A percentile compares a stretch with the other conserved stretches of the same genome.
Evolutionary conservation across 2,113 vertebrate species (phyloP).

Genomic region (Urocolius indicus): DNA sequence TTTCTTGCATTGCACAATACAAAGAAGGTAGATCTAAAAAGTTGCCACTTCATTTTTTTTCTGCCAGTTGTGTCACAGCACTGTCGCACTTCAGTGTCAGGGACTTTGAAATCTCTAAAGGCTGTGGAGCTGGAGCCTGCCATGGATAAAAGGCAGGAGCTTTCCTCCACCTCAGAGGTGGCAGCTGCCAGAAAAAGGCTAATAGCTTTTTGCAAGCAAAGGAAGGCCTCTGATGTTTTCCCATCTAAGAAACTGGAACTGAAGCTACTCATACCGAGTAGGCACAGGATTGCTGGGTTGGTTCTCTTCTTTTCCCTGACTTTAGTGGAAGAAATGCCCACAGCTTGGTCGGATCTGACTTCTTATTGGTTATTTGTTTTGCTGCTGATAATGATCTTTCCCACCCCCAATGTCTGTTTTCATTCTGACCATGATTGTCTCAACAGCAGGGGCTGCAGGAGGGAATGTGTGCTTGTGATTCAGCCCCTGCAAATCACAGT

Average conservation of each 20-base stretch:
- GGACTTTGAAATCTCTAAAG: constrained; percentile 21
- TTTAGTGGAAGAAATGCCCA: not conserved
- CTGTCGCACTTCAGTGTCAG: not conserved
- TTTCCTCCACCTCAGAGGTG: not conserved
- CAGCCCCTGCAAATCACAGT: not conserved
- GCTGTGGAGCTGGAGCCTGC: not conserved
- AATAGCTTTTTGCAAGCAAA: constrained; percentile 6
- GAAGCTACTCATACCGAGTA: not conserved
- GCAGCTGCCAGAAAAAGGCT: constrained; percentile 21
- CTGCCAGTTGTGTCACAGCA: not conserved
- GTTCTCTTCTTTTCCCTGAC: not conserved
- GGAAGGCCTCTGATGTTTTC: not conserved
- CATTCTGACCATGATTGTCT: not conserved
- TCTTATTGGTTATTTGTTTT: not conserved
- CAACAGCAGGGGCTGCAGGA: not conserved
- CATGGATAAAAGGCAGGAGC: not conserved
- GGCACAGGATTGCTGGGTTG: not conserved
- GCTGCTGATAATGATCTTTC: not conserved
- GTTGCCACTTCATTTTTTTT: not conserved
- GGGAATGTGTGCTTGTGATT: not conserved
- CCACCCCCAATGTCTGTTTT: not conserved
- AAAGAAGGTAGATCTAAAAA: constrained; percentile 19
- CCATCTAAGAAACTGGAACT: not conserved
- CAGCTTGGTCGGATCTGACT: not conserved
- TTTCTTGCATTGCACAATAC: not conserved